phyloP scores from a whole-genome alignment of 2,888 invertebrate genomes.

The Ceraclea dissimilis region DNA sequence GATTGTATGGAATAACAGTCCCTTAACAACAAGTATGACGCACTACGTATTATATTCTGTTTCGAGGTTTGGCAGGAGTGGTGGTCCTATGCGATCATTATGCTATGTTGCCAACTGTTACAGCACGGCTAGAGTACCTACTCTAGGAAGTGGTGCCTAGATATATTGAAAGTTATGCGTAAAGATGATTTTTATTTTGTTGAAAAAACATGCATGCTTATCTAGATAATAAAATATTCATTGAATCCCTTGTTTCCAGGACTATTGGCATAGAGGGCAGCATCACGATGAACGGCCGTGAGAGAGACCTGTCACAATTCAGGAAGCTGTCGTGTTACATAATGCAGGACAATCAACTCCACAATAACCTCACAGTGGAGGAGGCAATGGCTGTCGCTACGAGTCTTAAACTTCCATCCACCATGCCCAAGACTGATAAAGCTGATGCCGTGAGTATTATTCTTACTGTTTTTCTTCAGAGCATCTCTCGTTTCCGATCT shows the following conservation, averaged over 20 bases:
- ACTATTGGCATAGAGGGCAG: slow-evolving; percentile 75
- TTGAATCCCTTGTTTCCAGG: slow-evolving; percentile 48
- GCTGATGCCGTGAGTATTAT: slow-evolving; percentile 67
- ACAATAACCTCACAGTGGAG: slow-evolving; percentile 85
- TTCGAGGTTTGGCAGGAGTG: no score
- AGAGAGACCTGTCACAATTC: slow-evolving; percentile 77
- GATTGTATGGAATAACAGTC: no score
- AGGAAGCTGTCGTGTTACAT: slow-evolving; percentile 92
- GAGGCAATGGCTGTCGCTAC: slow-evolving; percentile 94
- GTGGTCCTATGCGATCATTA: no score
- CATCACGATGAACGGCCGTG: slow-evolving; percentile 77
- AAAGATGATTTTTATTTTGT: no score
- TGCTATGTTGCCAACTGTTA: no score
- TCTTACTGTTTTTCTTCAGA: not conserved
- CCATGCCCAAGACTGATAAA: slow-evolving; percentile 62
- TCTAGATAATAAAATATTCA: no score
- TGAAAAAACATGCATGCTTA: no score
- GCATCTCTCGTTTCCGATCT: not conserved
- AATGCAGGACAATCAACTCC: slow-evolving; percentile 92
- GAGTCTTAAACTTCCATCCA: slow-evolving; percentile 75
- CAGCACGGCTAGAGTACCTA: no score
- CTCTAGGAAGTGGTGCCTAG: no score
- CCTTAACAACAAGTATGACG: no score
- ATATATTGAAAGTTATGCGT: no score
- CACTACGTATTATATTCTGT: no score